Conservation (phyloP, 2,113 vertebrate genomes). For the Upupa epops region DNA sequence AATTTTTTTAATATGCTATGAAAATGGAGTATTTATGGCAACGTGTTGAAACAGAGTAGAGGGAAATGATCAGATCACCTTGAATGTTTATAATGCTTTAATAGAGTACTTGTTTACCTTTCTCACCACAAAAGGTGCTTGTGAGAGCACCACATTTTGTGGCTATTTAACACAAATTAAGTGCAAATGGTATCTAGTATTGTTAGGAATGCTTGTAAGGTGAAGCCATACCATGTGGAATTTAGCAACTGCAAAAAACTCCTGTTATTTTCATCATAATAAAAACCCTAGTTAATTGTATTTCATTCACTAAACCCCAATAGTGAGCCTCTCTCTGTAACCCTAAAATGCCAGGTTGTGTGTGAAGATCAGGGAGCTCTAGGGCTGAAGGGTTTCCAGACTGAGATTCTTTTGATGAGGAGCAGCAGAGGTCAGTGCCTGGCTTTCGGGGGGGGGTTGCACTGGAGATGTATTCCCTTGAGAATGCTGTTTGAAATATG, state of each 20-base stretch:
- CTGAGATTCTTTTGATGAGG: not conserved
- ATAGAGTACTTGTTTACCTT: conserved; percentile 64
- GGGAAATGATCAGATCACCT: not conserved
- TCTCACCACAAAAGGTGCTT: conserved; percentile 60
- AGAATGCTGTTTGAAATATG: not conserved
- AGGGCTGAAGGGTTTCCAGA: not conserved
- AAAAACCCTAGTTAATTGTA: not conserved
- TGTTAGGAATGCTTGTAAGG: conserved; percentile 33
- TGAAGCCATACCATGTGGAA: conserved; percentile 15
- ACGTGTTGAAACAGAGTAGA: not conserved
- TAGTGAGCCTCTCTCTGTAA: not conserved
- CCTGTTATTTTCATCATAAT: not conserved
- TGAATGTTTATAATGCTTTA: conserved; percentile 58
- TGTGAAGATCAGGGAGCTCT: not conserved
- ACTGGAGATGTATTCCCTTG: not conserved
- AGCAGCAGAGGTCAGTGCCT: not conserved
- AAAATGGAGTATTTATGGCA: not conserved
- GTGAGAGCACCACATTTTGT: conserved; percentile 7
- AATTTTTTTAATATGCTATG: not conserved
- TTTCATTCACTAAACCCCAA: not conserved
- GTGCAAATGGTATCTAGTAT: conserved; percentile 48
- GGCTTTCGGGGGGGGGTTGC: not conserved
- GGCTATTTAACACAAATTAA: conserved; percentile 46
- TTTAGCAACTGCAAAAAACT: not conserved
- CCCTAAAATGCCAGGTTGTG: not conserved